Evolutionary conservation across 2,888 invertebrate genomes (phyloP), one percentile per base, ranked within the genome.

Genomic region (Alsophila aescularia): DNA sequence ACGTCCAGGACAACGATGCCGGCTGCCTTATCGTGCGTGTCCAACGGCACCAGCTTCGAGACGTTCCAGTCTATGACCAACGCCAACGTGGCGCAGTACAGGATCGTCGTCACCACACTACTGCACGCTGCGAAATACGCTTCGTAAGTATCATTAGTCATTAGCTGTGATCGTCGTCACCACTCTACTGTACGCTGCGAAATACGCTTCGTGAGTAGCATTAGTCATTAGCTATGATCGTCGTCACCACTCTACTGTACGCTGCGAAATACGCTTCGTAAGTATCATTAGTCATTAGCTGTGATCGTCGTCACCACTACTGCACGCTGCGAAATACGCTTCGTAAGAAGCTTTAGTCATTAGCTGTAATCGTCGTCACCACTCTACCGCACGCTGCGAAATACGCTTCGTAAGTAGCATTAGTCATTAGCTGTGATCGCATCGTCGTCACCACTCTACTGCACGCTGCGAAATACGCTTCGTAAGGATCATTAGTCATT

Each of bases 311-410:
- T 86, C 40, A 80, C 81, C 16, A 86, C 87, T 85, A 18, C 58
- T 80, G 55, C 87, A 87, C 59, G 67, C 85, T 2, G 85, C 85
- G 2, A 86, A 85, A 70, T 86, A 81, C 66, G 69, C 73, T 31
- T 60, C 69, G 87, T 86, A 31, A 92, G 77, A 84, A 87, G 12
- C n/a, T 12, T 21, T 44, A 29, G 2, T n/a, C 24, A 24, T 24
- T 24, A 7, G 5, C 5, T 1, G 24, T 24, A 1, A 24, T 24
- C n/a, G 70, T 86, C 6, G 81, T 86, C 40, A 80, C 81, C 16
- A 86, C 87, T 0, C 67, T 85, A 18, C 58, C 79, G 55, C 87
- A 87, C 59, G 67, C 85, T 2, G 85, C 85, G 2, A 86, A 85
- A 70, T 86, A 81, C 66, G 69, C 73, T 31, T 60, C 69, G 87